Evolutionary conservation across 2,113 vertebrate species (phyloP), one percentile per base, ranked within the genome.

Genomic region (Tylochromis polylepis): DNA sequence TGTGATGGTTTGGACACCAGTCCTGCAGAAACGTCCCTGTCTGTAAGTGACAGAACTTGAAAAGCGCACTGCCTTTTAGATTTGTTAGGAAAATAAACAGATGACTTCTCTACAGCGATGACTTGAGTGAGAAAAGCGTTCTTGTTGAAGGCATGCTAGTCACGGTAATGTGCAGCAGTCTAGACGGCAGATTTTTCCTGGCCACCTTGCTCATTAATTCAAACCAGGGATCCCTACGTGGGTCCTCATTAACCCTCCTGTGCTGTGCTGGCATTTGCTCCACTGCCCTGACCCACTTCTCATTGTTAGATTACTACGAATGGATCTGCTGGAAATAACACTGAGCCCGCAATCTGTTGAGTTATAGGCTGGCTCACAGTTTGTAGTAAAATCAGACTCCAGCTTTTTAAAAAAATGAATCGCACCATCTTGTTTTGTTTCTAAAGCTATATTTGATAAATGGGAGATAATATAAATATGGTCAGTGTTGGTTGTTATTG

Each of bases 251-350:
- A 8, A 65, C 83, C 82, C 84, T 85, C 62, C 81, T 86, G 67
- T 6, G 4, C 85, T 36, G 31, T 5, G 4, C 62, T 85, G 85
- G 62, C 79, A 85, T 79, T 59, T 79, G 86, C 85, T 90, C 86
- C 59, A 84, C 43, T 92, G 84, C 84, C 88, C 87, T 93, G 89
- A 94, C 91, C 92, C 91, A 93, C 4, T 91, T 94, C 83, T 91
- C 49, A 62, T 82, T 86, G 77, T 84, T 90, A 85, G 88, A 92
- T 91, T 86, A 89, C 85, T 83, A 87, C 82, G 14, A 67, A 84
- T 91, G 80, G 85, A 92, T 83, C 82, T 82, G 81, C 83, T 88
- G 24, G 53, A 92, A 89, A 86, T 85, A 85, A 79, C 2, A 24
- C 41, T 49, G 62, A 89, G 77, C 70, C 22, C 82, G 79, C 88